phyloP scores from a whole-genome alignment of 2,888 invertebrate species.

The Unio delphinus region DNA sequence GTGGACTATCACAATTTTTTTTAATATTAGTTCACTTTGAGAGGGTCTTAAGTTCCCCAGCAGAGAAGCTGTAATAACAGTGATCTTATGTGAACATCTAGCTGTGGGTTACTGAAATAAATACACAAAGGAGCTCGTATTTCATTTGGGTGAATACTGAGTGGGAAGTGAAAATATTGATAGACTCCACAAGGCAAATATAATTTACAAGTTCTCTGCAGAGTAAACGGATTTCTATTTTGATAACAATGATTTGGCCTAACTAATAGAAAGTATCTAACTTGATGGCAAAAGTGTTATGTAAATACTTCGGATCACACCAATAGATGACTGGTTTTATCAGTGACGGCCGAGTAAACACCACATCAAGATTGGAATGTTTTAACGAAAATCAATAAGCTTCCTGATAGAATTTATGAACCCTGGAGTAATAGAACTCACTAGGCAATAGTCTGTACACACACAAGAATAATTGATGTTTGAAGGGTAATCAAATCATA shows the following conservation, averaged over 20 bases:
- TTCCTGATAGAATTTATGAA: slow-evolving; percentile 3
- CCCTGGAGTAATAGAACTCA: slow-evolving; percentile 1
- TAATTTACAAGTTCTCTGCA: slow-evolving; percentile 10
- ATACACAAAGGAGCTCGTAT: not conserved
- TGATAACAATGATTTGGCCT: slow-evolving; percentile 11
- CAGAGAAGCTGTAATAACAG: not conserved
- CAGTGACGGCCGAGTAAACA: slow-evolving; percentile 9
- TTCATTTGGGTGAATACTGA: slow-evolving; percentile 1
- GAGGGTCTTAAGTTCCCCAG: too few species aligned
- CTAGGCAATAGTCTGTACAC: not conserved
- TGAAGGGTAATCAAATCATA: not conserved
- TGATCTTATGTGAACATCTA: not conserved
- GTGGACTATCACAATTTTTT: too few species aligned
- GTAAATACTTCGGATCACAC: slow-evolving; percentile 13
- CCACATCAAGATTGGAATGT: slow-evolving; percentile 3
- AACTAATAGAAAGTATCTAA: slow-evolving; percentile 10
- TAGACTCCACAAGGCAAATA: slow-evolving; percentile 7
- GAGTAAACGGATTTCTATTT: slow-evolving; percentile 14
- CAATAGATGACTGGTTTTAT: slow-evolving; percentile 7
- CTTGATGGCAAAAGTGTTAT: slow-evolving; percentile 10
- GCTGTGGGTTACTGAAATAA: not conserved
- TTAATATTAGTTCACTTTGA: too few species aligned
- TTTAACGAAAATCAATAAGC: slow-evolving; percentile 9
- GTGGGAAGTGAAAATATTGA: not conserved
- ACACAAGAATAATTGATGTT: not conserved